A percentile compares a stretch with the other conserved stretches of the same genome.
Conservation (phyloP, 1,140 invertebrate genomes). For the Dolichoris vasculosae region DNA sequence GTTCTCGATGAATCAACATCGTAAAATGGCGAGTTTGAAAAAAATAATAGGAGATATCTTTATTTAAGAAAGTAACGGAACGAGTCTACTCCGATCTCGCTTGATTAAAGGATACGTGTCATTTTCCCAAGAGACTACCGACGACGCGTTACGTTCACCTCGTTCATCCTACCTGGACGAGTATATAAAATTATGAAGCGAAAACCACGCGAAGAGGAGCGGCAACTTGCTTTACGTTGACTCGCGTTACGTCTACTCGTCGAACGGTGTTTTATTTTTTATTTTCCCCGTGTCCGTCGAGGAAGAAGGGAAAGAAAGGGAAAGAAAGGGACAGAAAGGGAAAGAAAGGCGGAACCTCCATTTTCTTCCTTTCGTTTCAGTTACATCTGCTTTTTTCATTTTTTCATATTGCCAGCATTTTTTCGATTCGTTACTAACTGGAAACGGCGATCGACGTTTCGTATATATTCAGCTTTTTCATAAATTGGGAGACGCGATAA, state of each 20-base stretch:
- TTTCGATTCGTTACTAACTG: too few relatives aligned
- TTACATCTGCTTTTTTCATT: too few relatives aligned
- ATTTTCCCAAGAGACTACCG: conserved; percentile 31
- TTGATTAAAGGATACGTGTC: conserved; percentile 40
- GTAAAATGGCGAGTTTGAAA: background rate
- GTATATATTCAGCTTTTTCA: too few relatives aligned
- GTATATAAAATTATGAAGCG: background rate
- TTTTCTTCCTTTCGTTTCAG: too few relatives aligned
- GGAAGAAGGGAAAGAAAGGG: too few relatives aligned
- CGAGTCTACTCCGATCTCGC: background rate
- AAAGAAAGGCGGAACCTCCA: too few relatives aligned
- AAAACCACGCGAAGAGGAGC: background rate
- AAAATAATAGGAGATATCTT: background rate
- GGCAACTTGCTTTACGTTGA: background rate
- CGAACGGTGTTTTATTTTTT: background rate
- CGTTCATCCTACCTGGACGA: background rate
- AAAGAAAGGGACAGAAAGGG: too few relatives aligned
- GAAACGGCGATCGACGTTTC: too few relatives aligned
- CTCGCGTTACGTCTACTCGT: background rate
- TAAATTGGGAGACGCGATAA: too few relatives aligned
- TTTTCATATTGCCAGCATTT: too few relatives aligned
- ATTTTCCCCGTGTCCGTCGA: too few relatives aligned
- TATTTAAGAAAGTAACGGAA: background rate
- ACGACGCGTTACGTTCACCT: background rate
- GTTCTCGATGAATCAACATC: background rate